Evolutionary conservation across 2,797 vertebrate genomes (phyloP).

Genomic region (Monodelphis domestica): DNA sequence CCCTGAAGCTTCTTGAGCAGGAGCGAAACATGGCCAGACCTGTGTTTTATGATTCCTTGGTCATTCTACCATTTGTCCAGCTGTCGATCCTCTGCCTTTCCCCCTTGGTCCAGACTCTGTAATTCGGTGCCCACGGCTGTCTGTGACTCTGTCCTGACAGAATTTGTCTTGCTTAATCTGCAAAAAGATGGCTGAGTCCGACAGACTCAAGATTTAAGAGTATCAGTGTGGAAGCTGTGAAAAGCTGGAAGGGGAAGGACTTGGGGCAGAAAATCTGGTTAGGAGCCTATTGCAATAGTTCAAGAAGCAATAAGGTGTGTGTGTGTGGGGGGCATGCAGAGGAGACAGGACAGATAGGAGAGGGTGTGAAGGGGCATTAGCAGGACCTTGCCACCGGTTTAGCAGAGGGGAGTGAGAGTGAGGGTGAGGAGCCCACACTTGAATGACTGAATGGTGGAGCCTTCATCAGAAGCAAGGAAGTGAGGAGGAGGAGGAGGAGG

Average conservation of each 20-base stretch:
- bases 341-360: not conserved
- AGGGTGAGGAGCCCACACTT: not conserved
- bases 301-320: not conserved
- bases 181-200: constrained; percentile 51
- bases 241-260: not conserved
- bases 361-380: not conserved
- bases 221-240: not conserved
- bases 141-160: constrained; percentile 44
- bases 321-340: not conserved
- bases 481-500: not conserved
- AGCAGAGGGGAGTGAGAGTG: not conserved
- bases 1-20: not conserved
- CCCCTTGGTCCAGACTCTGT: constrained; percentile 31
- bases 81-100: not conserved
- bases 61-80: not conserved
- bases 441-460: too few relatives aligned
- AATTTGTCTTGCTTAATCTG: constrained; percentile 61
- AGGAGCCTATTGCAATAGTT: not conserved
- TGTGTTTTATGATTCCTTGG: not conserved
- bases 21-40: not conserved
- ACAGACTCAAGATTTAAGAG: constrained; percentile 12
- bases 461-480: not conserved
- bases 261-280: not conserved
- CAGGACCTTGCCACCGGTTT: not conserved
- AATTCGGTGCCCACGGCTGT: constrained; percentile 53